phyloP scores from a whole-genome alignment of 2,113 vertebrate genomes.

The Sapajus apella region DNA sequence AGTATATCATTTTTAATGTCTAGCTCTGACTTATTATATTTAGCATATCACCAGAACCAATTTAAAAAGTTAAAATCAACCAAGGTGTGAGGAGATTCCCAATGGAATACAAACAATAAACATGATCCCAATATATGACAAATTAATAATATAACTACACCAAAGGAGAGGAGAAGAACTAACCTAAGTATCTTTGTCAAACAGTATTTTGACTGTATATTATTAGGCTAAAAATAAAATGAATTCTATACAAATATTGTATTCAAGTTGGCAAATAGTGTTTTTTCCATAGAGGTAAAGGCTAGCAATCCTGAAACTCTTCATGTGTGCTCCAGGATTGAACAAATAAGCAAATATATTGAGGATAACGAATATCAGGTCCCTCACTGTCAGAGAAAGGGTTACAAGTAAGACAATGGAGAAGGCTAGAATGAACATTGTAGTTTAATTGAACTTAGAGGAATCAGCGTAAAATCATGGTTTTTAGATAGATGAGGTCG shows the following conservation, averaged over 20 bases:
- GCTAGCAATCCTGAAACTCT: neutral
- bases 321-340: neutral
- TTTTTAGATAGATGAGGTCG: neutral
- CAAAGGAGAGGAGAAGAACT: neutral
- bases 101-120: neutral
- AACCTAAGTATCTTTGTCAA: neutral
- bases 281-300: neutral
- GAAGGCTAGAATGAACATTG: neutral
- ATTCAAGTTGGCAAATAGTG: neutral
- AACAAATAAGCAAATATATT: neutral
- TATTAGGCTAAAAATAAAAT: neutral
- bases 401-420: neutral
- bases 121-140: neutral
- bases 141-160: neutral
- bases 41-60: neutral
- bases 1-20: neutral
- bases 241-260: neutral
- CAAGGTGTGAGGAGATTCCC: neutral
- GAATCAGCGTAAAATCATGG: neutral
- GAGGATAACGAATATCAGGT: neutral
- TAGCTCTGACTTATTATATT: neutral
- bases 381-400: neutral
- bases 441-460: neutral
- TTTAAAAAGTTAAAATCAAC: neutral
- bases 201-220: neutral